Evolutionary conservation across 2,113 vertebrate genomes (phyloP).

Genomic region (Panurus biarmicus): DNA sequence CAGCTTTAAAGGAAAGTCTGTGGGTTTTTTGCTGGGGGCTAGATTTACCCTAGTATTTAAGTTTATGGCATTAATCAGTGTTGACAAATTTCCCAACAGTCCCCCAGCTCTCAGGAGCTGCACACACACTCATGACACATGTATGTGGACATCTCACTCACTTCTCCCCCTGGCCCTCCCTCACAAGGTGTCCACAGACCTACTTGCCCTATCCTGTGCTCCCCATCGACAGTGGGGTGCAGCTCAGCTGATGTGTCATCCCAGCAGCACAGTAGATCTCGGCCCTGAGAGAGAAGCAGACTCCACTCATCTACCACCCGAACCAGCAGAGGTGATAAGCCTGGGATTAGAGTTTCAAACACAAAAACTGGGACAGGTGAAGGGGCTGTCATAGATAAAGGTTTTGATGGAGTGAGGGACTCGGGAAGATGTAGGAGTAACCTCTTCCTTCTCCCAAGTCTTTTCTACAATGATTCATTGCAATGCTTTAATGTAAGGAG

Average conservation of each 20-base stretch:
- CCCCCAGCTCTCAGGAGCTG: neutral
- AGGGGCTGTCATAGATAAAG: neutral
- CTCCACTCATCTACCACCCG: neutral
- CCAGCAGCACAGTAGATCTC: neutral
- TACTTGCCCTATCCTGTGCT: neutral
- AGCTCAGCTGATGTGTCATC: neutral
- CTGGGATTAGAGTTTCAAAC: neutral
- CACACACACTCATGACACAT: accelerated
- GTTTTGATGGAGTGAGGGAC: neutral
- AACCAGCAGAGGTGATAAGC: neutral
- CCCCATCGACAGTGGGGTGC: accelerated
- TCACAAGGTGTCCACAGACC: neutral
- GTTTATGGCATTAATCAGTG: neutral
- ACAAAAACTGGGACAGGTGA: neutral
- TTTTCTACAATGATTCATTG: neutral
- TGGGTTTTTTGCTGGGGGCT: accelerated
- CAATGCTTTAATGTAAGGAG: neutral
- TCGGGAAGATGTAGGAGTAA: neutral
- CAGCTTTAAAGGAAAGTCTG: neutral
- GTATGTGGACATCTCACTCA: neutral
- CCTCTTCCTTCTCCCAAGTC: neutral
- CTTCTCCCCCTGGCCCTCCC: neutral
- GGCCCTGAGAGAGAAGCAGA: neutral
- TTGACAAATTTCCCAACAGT: neutral
- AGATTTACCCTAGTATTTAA: neutral